phyloP scores from a whole-genome alignment of 1,140 invertebrate genomes.

The Bombyx mandarina region DNA sequence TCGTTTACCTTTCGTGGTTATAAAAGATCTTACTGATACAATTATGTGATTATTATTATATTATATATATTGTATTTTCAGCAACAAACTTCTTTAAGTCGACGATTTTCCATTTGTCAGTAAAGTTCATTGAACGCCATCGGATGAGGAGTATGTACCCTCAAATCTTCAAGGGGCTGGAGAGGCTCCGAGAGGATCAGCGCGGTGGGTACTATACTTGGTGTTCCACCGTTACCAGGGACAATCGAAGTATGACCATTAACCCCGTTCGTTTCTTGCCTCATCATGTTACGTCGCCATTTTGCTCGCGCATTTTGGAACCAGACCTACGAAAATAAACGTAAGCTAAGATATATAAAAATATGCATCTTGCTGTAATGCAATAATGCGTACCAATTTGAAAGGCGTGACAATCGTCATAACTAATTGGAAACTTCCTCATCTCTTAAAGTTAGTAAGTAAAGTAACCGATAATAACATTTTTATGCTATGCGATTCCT shows the following conservation, averaged over 20 bases:
- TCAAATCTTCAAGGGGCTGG: slow-evolving; percentile 45
- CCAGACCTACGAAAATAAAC: slow-evolving; percentile 83
- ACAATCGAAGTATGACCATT: slow-evolving; percentile 27
- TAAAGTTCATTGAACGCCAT: slow-evolving; percentile 54
- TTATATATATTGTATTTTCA: too few relatives aligned
- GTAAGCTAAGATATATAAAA: background rate
- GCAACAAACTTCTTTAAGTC: too few relatives aligned
- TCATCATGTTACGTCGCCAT: slow-evolving; percentile 89
- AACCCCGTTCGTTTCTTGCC: slow-evolving; percentile 75
- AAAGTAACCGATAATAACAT: too few relatives aligned
- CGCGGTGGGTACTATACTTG: slow-evolving; percentile 20
- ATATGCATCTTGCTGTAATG: background rate
- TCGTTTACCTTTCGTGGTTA: too few relatives aligned
- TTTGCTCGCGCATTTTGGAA: slow-evolving; percentile 98
- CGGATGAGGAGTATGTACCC: slow-evolving; percentile 47
- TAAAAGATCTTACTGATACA: too few relatives aligned
- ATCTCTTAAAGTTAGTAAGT: too few relatives aligned
- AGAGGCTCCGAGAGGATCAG: slow-evolving; percentile 39
- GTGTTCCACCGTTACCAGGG: slow-evolving; percentile 18
- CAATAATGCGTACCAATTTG: background rate
- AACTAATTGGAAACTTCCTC: too few relatives aligned
- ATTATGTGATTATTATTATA: too few relatives aligned
- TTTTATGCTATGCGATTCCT: too few relatives aligned
- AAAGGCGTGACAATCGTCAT: too few relatives aligned
- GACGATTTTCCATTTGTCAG: slow-evolving; percentile 22